These are phyloP conservation scores for Nowickia ferox DNA, from an alignment of 2,888 invertebrate species.

Conservation along the genomic window DNA sequence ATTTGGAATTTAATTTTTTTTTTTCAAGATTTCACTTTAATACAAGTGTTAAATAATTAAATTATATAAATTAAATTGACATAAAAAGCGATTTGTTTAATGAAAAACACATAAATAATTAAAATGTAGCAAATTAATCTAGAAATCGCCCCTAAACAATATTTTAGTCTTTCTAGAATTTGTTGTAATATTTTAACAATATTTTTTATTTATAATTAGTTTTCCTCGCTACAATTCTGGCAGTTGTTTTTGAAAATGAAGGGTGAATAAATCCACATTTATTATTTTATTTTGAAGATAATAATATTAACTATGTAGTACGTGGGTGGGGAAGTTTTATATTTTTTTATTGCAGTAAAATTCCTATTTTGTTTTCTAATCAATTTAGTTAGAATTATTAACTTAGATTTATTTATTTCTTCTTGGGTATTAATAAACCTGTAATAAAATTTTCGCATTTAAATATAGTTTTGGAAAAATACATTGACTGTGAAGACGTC, in stretches of 20 bases:
- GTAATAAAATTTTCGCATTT: background rate
- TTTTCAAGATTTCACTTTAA: background rate
- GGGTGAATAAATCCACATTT: too few species aligned
- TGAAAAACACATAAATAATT: conserved; percentile 39
- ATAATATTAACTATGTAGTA: too few species aligned
- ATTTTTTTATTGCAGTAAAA: too few species aligned
- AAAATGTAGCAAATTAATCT: conserved; percentile 16
- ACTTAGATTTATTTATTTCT: too few species aligned
- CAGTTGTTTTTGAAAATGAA: too few species aligned
- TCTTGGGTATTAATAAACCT: background rate
- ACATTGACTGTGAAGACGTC: conserved; percentile 45
- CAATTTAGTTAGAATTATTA: background rate
- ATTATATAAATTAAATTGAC: conserved; percentile 46
- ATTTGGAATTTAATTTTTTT: too few species aligned
- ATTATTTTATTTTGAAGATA: too few species aligned
- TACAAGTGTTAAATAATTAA: conserved; percentile 65
- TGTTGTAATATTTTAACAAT: background rate
- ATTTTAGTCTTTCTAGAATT: background rate
- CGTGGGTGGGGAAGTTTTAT: too few species aligned
- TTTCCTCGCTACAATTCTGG: too few species aligned
- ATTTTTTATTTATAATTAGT: background rate
- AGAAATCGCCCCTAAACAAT: conserved; percentile 1
- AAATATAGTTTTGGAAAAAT: conserved; percentile 45
- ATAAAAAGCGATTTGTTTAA: conserved; percentile 51
- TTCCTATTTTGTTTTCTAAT: background rate